Base-by-base conservation (phyloP, 2,888 invertebrate genomes). In the Tigriopus californicus region DNA sequence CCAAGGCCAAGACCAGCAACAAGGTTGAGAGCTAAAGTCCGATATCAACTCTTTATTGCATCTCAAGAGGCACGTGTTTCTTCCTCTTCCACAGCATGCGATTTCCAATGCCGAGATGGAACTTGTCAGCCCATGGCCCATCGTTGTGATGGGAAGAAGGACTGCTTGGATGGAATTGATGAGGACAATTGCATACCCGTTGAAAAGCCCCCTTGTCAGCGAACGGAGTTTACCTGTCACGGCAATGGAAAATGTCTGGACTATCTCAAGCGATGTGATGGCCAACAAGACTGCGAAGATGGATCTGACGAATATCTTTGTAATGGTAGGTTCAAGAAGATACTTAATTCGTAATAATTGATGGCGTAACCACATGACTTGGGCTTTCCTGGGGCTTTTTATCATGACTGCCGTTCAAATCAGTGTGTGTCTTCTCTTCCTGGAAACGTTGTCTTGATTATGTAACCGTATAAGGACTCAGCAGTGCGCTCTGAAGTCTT, bases 171-270 rank as follows among this genome's bases (percentile, higher is more conserved):
- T 20, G 52, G 52, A 15, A 33, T 8, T 2, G 52, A 52, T 25
- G 52, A 52, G 22, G 20, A 52, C 10, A 24, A 52, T 4, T 52
- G 52, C 22, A 33, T 10, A 12, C 24, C 15, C 13, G 33, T 3
- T 5, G 33, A 33, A 8, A 33, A 33, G 33, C 33, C 33, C 8
- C 33, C 33, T 33, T 52, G 52, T 52, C 24, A 52, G 13, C 6
- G 52, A 52, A 52, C 52, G 24, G 25, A 52, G 24, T 52, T 52
- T 52, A 52, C 52, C 8, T 52, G 52, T 25, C 18, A 52, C 12
- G 33, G 52, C 10, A 20, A 52, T 25, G 33, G 33, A 24, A 13
- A 52, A 25, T 52, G 52, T 4, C 24, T 52, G 15, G 52, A 52
- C 13, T 52, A 52, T 24, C 24, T 52, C 20, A 20, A 22, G 11